A percentile compares a stretch with the other conserved stretches of the same genome.
phyloP scores from a whole-genome alignment of 2,797 vertebrate species.

The Propithecus deckenii region DNA sequence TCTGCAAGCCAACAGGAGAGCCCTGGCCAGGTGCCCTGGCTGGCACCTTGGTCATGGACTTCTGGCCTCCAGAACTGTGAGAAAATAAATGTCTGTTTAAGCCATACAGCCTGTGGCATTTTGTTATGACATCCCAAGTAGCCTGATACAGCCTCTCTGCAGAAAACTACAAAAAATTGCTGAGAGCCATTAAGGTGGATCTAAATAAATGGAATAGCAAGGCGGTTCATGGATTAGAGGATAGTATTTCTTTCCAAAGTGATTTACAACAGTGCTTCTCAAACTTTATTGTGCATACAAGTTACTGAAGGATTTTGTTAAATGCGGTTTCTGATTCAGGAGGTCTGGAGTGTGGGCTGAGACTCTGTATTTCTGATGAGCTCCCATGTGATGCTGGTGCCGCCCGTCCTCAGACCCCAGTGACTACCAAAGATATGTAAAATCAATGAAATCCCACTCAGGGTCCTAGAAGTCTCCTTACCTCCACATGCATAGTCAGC shows the following conservation, averaged over 20 bases:
- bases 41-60: neutral
- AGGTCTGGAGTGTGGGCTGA: neutral
- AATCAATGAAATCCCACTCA: neutral
- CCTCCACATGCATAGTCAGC: too few species aligned
- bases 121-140: neutral
- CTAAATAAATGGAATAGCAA: neutral
- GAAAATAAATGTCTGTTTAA: neutral
- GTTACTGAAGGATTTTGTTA: neutral
- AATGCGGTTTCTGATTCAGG: neutral
- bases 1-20: neutral
- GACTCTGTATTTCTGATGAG: neutral
- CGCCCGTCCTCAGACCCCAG: neutral
- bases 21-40: neutral
- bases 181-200: neutral
- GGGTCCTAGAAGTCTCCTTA: neutral
- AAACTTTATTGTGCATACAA: neutral
- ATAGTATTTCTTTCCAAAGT: neutral
- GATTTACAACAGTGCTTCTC: neutral
- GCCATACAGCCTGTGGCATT: neutral
- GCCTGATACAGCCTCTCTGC: neutral
- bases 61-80: neutral
- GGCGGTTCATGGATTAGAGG: neutral
- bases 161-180: neutral
- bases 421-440: neutral
- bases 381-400: neutral